Conservation (phyloP, 2,797 vertebrate genomes). For the Propithecus perrieri region DNA sequence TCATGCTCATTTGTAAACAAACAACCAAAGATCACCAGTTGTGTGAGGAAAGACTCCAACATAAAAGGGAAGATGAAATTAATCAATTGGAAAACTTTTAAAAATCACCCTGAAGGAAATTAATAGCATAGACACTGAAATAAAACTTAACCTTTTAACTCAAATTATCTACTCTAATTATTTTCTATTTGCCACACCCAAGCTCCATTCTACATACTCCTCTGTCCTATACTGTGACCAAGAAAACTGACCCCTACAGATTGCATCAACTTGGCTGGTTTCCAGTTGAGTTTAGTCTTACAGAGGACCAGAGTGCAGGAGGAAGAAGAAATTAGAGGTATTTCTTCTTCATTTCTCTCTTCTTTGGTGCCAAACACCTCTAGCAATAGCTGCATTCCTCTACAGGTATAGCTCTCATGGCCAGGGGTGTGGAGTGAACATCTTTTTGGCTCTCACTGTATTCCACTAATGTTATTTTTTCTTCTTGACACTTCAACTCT, state of each 20-base stretch:
- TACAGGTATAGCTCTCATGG: neutral
- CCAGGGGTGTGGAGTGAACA: neutral
- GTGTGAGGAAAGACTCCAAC: neutral
- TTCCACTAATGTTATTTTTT: neutral
- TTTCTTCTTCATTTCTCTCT: neutral
- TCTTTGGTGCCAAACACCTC: neutral
- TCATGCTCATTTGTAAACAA: neutral
- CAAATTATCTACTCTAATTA: neutral
- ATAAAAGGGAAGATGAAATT: neutral
- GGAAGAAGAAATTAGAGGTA: neutral
- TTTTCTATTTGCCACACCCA: neutral
- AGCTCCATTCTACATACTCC: neutral
- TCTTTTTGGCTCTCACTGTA: neutral
- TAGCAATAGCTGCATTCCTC: neutral
- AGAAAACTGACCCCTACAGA: neutral
- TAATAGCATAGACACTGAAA: neutral
- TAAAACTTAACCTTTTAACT: neutral
- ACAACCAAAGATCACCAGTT: neutral
- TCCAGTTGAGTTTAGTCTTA: neutral
- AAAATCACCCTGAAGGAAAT: neutral
- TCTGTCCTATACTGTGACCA: neutral
- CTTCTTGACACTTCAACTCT: neutral
- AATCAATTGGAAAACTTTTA: neutral
- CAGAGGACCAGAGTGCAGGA: neutral
- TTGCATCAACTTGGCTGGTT: neutral